Conservation (phyloP, 2,888 invertebrate genomes). For the Diloba caeruleocephala region DNA sequence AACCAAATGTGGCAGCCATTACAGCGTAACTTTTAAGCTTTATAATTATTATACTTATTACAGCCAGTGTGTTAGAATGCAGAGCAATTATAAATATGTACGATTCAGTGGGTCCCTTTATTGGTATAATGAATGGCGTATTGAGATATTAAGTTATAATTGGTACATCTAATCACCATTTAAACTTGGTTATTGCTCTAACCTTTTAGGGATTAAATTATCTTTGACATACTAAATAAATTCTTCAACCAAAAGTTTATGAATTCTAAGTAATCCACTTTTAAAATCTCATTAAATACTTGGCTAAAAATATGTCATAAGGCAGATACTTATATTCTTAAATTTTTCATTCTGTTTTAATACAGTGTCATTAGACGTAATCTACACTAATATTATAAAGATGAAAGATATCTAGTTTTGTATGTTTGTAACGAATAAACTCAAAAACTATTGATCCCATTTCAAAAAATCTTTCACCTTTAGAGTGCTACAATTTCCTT, state of each 20-base stretch:
- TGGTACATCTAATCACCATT: constrained; percentile 34
- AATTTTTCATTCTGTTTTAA: too few relatives aligned
- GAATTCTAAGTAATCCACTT: too few relatives aligned
- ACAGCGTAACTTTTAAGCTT: constrained; percentile 21
- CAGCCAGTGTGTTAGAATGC: constrained; percentile 40
- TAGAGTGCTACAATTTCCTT: too few relatives aligned
- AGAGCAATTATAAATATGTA: constrained; percentile 51
- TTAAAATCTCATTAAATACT: too few relatives aligned
- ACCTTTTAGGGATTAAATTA: constrained; percentile 22
- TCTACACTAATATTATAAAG: too few relatives aligned
- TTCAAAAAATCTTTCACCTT: too few relatives aligned
- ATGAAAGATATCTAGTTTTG: too few relatives aligned
- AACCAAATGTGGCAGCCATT: constrained; percentile 29
- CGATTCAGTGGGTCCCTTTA: constrained; percentile 42
- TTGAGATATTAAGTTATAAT: constrained; percentile 50
- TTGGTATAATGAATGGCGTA: constrained; percentile 41
- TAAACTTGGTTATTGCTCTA: constrained; percentile 27
- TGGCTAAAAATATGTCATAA: too few relatives aligned
- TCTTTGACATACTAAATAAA: constrained; percentile 9
- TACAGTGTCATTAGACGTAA: too few relatives aligned
- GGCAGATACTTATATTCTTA: too few relatives aligned
- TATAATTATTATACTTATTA: constrained; percentile 31
- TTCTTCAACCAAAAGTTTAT: background rate
- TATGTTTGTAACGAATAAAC: too few relatives aligned
- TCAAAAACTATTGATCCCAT: too few relatives aligned